Evolutionary conservation across 2,888 invertebrate genomes (phyloP).

Genomic region (Apamea epomidion): DNA sequence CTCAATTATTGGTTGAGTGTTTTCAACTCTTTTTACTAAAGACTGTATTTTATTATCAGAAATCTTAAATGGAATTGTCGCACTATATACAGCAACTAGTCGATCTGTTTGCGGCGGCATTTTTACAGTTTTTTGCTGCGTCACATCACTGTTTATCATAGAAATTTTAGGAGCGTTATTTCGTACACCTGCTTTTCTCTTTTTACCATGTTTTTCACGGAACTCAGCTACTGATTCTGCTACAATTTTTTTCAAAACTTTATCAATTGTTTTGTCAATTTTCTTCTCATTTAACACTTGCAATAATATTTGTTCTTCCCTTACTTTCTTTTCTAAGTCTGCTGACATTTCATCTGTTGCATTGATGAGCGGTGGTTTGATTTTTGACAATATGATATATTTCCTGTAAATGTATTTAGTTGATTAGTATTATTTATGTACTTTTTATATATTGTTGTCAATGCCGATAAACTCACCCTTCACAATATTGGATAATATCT

Average conservation of each 20-base stretch:
- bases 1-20: neutral
- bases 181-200: neutral
- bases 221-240: neutral
- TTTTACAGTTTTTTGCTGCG: neutral
- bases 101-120: too few relatives aligned
- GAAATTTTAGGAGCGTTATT: neutral
- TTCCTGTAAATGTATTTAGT: slow-evolving; percentile 17
- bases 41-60: neutral
- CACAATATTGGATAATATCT: neutral
- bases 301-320: neutral
- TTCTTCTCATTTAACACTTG: neutral
- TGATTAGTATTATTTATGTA: neutral
- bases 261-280: neutral
- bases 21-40: neutral
- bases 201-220: neutral
- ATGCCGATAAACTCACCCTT: neutral
- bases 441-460: neutral
- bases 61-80: neutral
- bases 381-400: neutral
- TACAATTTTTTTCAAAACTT: slow-evolving; percentile 13
- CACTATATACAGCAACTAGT: neutral
- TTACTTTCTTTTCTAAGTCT: slow-evolving; percentile 23
- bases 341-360: neutral
- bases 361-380: slow-evolving; percentile 7
- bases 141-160: neutral